Evolutionary conservation across 2,888 invertebrate genomes (phyloP), one percentile per base, ranked within the genome.

Genomic region (Epinotia ramella): DNA sequence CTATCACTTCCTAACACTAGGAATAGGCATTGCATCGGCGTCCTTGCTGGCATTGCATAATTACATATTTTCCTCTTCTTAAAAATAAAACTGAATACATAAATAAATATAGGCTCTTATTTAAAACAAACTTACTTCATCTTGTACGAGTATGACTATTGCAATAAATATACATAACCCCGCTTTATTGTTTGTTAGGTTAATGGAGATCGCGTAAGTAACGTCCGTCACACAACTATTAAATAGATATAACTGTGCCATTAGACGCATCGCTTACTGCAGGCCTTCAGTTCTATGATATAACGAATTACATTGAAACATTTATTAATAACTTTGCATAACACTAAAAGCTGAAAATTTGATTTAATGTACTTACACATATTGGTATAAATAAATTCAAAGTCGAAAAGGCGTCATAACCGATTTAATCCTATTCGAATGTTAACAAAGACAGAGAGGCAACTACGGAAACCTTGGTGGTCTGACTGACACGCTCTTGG

Each of bases 141-240:
- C 33, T 33, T 33, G n/a, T n/a, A n/a, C n/a, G 1, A 3, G 12
- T 16, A 53, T n/a, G 49, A n/a, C 5, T 53, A 53, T n/a, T 53
- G n/a, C 49, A 53, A 53, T 53, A 53, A n/a, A 12, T 62, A 73
- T 49, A 49, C 24, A 56, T 44, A 66, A 63, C 71, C 59, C n/a
- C n/a, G n/a, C 7, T 66, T 66, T 40, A 53, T 60, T 40, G 60
- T 73, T 2, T 40, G 49, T 40, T 33, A 72, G 40, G 66, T 67
- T 53, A 73, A 67, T 73, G 66, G 57, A 66, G 65, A 60, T 20
- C 46, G 66, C 73, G 66, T 67, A 73, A 73, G 49, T 53, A n/a
- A 53, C 73, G 66, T 60, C 73, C 60, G 59, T 18, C 66, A 49
- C 18, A 60, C 60, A 60, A 49, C 59, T 66, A 73, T 73, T 60